phyloP scores from a whole-genome alignment of 2,888 invertebrate species.

The Philopedon plagiatum region DNA sequence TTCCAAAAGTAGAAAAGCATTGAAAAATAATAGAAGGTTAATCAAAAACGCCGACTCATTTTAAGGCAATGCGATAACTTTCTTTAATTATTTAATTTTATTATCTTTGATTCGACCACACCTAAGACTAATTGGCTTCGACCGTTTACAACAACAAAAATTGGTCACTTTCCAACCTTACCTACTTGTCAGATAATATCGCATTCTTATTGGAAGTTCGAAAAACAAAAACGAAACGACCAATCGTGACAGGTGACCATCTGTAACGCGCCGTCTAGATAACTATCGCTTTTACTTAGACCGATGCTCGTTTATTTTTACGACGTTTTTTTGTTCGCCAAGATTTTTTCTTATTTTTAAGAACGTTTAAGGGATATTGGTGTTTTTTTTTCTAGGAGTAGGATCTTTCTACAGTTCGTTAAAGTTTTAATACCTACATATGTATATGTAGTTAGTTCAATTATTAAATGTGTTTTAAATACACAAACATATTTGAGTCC shows the following conservation, averaged over 20 bases:
- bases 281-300: slow-evolving; percentile 28
- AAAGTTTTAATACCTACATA: too few relatives aligned
- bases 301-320: slow-evolving; percentile 35
- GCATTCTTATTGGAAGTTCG: slow-evolving; percentile 21
- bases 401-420: background rate
- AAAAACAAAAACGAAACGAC: slow-evolving; percentile 28
- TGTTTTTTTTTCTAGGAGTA: background rate
- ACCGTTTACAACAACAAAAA: slow-evolving; percentile 24
- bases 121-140: slow-evolving; percentile 17
- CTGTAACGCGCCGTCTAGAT: slow-evolving; percentile 35
- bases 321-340: slow-evolving; percentile 6
- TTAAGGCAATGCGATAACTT: background rate
- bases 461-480: too few relatives aligned
- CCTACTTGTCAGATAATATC: slow-evolving; percentile 28
- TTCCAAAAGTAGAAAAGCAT: too few relatives aligned
- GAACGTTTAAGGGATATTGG: background rate
- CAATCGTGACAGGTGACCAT: slow-evolving; percentile 33
- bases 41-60: background rate
- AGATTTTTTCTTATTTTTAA: background rate
- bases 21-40: too few relatives aligned
- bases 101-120: slow-evolving; percentile 17
- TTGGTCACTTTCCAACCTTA: slow-evolving; percentile 26
- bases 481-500: too few relatives aligned
- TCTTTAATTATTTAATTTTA: slow-evolving; percentile 7
- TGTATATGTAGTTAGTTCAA: too few relatives aligned